Conservation (phyloP, 2,797 vertebrate species). For the Etheostoma nigrum region DNA sequence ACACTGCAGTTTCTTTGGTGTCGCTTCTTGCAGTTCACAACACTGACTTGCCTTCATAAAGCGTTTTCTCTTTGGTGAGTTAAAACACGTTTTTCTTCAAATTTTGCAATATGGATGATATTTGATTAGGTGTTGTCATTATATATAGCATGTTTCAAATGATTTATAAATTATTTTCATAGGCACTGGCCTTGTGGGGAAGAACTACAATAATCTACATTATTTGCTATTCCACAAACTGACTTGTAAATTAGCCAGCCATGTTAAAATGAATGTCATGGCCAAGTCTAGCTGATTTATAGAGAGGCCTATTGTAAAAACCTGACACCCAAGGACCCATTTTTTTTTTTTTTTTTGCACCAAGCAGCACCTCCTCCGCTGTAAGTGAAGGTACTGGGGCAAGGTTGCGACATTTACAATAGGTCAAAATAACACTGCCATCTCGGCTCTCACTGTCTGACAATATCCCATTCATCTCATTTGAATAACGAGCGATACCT, state of each 20-base stretch:
- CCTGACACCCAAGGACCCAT: constrained; percentile 80
- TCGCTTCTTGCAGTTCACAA: constrained; percentile 46
- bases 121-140: constrained; percentile 13
- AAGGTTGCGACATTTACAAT: constrained; percentile 88
- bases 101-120: constrained; percentile 12
- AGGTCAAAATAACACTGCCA: constrained; percentile 88
- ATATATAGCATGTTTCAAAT: constrained; percentile 16
- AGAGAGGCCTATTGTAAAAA: constrained; percentile 79
- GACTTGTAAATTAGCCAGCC: constrained; percentile 78
- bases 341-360: constrained; percentile 87
- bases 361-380: constrained; percentile 54
- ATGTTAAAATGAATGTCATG: constrained; percentile 84
- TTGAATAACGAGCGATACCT: constrained; percentile 89
- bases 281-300: constrained; percentile 85
- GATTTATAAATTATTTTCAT: constrained; percentile 20
- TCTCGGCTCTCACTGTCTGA: constrained; percentile 75
- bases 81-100: constrained; percentile 12
- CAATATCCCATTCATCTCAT: constrained; percentile 89
- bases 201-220: constrained; percentile 22
- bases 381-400: constrained; percentile 69
- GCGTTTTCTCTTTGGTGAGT: constrained; percentile 54
- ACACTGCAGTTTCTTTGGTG: constrained; percentile 45
- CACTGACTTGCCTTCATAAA: constrained; percentile 50
- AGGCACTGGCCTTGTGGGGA: constrained; percentile 15
- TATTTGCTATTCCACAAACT: constrained; percentile 61